A percentile compares a stretch with the other conserved stretches of the same genome.
Conservation (phyloP, 2,888 invertebrate genomes). For the Hirtodrosophila cameraria region DNA sequence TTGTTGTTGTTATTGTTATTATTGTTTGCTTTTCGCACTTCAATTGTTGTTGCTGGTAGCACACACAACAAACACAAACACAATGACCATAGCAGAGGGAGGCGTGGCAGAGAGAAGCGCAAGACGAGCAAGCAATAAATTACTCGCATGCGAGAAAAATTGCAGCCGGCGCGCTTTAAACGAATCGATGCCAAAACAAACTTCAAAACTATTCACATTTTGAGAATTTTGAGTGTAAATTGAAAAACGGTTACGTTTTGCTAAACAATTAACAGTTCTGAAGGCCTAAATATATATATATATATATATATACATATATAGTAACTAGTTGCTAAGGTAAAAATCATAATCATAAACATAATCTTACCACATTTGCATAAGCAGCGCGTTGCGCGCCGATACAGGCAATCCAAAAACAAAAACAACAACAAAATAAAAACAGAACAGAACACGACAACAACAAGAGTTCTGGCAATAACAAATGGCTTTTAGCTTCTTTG, state of each 20-base stretch:
- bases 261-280: slow-evolving; percentile 42
- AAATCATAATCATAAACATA: slow-evolving; percentile 51
- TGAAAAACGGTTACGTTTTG: slow-evolving; percentile 45
- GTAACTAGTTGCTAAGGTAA: slow-evolving; percentile 54
- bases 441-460: slow-evolving; percentile 47
- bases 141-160: slow-evolving; percentile 38
- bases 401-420: slow-evolving; percentile 47
- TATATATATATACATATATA: slow-evolving; percentile 22
- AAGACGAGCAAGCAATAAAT: slow-evolving; percentile 20
- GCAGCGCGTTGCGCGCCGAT: slow-evolving; percentile 57
- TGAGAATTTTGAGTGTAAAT: slow-evolving; percentile 10
- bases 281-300: slow-evolving; percentile 8
- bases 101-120: slow-evolving; percentile 13
- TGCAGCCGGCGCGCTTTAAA: slow-evolving; percentile 29
- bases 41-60: slow-evolving; percentile 28
- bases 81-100: slow-evolving; percentile 29
- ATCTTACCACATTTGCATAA: slow-evolving; percentile 73
- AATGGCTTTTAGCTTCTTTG: slow-evolving; percentile 43
- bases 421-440: slow-evolving; percentile 27
- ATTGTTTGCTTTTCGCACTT: slow-evolving; percentile 56
- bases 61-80: slow-evolving; percentile 11
- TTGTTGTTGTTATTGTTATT: slow-evolving; percentile 20
- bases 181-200: slow-evolving; percentile 17
- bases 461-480: slow-evolving; percentile 54
- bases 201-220: not conserved